phyloP scores from a whole-genome alignment of 2,797 vertebrate species.

The Poecilia velifera region DNA sequence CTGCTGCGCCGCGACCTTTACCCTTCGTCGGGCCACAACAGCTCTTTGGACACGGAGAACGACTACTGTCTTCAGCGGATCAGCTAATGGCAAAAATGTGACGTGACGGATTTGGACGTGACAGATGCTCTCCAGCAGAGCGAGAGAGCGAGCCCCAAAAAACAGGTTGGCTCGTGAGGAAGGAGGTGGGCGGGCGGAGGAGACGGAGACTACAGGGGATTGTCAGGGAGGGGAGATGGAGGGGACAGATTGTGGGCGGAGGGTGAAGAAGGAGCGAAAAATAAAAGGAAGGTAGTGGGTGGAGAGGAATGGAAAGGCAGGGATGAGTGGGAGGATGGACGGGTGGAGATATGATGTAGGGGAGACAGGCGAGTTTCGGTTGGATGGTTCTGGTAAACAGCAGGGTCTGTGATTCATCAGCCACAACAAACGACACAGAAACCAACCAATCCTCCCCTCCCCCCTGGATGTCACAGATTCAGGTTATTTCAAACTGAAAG shows the following conservation, averaged over 20 bases:
- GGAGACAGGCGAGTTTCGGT: conserved; percentile 25
- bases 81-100: conserved; percentile 67
- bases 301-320: conserved; percentile 54
- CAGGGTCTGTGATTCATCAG: conserved; percentile 53
- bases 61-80: conserved; percentile 88
- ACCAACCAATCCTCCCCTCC: conserved; percentile 43
- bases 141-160: conserved; percentile 42
- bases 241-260: conserved; percentile 59
- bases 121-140: conserved; percentile 35
- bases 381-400: conserved; percentile 50
- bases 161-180: conserved; percentile 53
- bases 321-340: conserved; percentile 51
- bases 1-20: conserved; percentile 87
- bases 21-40: conserved; percentile 87
- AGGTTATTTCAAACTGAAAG: conserved; percentile 30
- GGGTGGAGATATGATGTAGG: conserved; percentile 17
- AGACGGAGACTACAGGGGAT: conserved; percentile 47
- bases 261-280: conserved; percentile 20
- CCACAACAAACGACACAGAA: conserved; percentile 27
- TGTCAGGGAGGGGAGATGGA: conserved; percentile 42
- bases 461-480: conserved; percentile 24
- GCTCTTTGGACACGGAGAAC: conserved; percentile 87
- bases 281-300: conserved; percentile 50
- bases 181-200: conserved; percentile 45
- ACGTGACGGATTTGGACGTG: conserved; percentile 15